Conservation (phyloP, 2,888 invertebrate genomes). For the Rotaria magnacalcarata region DNA sequence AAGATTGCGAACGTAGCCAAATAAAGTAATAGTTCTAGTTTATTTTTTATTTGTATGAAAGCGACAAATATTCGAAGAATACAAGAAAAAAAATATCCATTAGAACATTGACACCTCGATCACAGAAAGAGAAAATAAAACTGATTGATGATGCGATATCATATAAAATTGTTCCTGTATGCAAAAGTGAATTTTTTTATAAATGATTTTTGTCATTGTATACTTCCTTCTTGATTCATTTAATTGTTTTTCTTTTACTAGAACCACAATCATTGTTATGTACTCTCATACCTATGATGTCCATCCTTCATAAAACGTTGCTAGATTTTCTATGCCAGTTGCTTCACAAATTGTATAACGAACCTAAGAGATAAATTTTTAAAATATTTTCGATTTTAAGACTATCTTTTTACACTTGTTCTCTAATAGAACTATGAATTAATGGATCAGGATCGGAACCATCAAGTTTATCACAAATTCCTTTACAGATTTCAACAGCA, state of each 20-base stretch:
- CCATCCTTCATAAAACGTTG: slow-evolving; percentile 98
- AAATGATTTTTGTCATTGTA: not conserved
- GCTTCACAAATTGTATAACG: slow-evolving; percentile 66
- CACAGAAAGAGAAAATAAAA: slow-evolving; percentile 9
- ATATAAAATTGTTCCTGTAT: not conserved
- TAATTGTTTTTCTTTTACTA: not conserved
- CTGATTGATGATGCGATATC: not conserved
- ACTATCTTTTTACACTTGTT: slow-evolving; percentile 66
- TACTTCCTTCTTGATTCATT: not conserved
- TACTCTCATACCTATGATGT: slow-evolving; percentile 90
- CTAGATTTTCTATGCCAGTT: slow-evolving; percentile 82
- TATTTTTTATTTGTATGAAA: not conserved
- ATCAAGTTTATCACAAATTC: slow-evolving; percentile 86
- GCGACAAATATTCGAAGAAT: not conserved
- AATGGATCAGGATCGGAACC: slow-evolving; percentile 79
- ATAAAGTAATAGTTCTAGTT: not conserved
- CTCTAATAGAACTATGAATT: slow-evolving; percentile 70
- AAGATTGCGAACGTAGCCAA: no score
- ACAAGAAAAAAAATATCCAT: not conserved
- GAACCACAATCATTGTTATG: not conserved
- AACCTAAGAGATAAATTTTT: slow-evolving; percentile 24
- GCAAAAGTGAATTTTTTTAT: not conserved
- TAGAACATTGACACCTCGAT: not conserved
- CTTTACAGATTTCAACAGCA: slow-evolving; percentile 85
- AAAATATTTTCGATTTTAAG: not conserved